Percentiles rank a stretch among this genome's conserved stretches.
Evolutionary conservation across 2,113 vertebrate genomes (phyloP).

Genomic region (Heterocephalus glaber): DNA sequence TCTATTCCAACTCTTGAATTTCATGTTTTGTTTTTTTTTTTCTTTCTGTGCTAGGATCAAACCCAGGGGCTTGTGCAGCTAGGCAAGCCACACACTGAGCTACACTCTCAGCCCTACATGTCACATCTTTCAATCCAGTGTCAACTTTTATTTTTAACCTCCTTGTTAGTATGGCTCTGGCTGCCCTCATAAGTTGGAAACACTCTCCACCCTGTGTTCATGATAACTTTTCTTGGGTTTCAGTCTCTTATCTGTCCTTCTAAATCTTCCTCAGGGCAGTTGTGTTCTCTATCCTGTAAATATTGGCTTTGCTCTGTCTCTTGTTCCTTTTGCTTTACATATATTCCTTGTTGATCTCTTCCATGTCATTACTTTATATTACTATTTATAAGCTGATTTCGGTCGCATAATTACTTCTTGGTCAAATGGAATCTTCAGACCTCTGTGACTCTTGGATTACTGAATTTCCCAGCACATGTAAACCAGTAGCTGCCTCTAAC

Average conservation of each 20-base stretch:
- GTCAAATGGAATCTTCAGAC: background rate
- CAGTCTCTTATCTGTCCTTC: background rate
- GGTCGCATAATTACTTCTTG: background rate
- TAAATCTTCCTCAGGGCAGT: no score
- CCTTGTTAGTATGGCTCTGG: background rate
- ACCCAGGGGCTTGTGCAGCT: no score
- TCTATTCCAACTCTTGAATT: background rate
- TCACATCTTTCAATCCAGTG: background rate
- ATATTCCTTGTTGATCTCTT: background rate
- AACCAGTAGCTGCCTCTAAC: background rate
- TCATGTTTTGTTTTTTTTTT: no score
- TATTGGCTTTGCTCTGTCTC: background rate
- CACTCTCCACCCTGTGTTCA: background rate
- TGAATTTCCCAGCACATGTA: background rate
- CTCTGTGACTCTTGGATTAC: no score
- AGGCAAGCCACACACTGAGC: no score
- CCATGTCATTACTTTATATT: no score
- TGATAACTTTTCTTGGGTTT: no score
- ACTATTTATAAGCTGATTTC: background rate
- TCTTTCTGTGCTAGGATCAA: no score
- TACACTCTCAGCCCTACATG: no score
- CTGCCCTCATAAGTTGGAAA: background rate
- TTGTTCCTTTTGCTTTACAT: background rate
- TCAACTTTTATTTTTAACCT: background rate
- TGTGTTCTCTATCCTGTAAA: background rate